Evolutionary conservation across 1,140 invertebrate genomes (phyloP).

Genomic region (Ephestia elutella): DNA sequence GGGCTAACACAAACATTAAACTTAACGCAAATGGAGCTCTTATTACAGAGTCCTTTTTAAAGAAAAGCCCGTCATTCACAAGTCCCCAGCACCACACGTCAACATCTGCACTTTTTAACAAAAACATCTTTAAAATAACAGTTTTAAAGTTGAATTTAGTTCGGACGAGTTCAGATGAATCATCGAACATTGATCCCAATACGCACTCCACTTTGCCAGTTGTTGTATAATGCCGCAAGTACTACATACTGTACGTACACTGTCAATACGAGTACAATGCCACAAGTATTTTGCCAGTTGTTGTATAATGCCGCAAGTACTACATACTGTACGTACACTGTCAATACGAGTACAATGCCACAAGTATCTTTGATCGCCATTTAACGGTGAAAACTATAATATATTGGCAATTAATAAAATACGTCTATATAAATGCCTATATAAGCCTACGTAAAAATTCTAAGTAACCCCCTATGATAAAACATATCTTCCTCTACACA

Average conservation of each 20-base stretch:
- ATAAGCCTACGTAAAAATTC: no score
- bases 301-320: not conserved
- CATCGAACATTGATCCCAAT: slow-evolving; percentile 3
- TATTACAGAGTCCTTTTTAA: not conserved
- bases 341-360: no score
- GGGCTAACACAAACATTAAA: not conserved
- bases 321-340: no score
- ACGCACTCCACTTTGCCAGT: not conserved
- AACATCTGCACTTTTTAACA: not conserved
- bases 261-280: no score
- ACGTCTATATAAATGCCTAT: no score
- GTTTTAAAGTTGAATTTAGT: not conserved
- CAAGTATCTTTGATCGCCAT: no score
- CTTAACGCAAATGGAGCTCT: not conserved
- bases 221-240: not conserved
- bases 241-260: no score
- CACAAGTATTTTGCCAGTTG: not conserved
- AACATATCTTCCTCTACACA: no score
- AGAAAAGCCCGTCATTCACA: not conserved
- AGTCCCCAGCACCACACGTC: not conserved
- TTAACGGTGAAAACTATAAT: no score
- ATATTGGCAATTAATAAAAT: no score
- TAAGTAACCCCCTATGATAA: no score
- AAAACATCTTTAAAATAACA: not conserved
- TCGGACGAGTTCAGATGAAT: not conserved